Evolutionary conservation across 2,113 vertebrate genomes (phyloP).

Genomic region (Gambusia holbrooki): DNA sequence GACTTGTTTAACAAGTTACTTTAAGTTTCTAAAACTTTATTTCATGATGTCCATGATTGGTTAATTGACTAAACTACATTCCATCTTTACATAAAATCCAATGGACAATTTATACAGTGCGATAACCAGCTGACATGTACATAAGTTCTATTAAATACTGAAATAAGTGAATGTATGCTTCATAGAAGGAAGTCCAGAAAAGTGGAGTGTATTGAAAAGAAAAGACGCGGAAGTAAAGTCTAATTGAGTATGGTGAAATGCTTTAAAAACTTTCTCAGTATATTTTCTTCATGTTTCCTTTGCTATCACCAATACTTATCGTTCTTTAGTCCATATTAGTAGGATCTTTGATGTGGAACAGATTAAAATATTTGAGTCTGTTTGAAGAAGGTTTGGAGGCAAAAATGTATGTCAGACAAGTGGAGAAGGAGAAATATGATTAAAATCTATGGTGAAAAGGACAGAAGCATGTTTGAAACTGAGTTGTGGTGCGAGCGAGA

Average conservation of each 20-base stretch:
- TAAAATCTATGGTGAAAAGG: constrained; percentile 1
- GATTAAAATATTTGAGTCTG: constrained; percentile 20
- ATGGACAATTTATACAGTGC: constrained; percentile 56
- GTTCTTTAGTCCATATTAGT: not conserved
- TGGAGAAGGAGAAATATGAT: constrained; percentile 17
- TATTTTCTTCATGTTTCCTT: constrained; percentile 18
- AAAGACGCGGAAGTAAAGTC: constrained; percentile 19
- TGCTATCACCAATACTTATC: not conserved
- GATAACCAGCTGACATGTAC: constrained; percentile 64
- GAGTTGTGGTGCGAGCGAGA: constrained; percentile 20
- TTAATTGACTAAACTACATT: constrained; percentile 17
- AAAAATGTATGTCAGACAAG: constrained; percentile 10
- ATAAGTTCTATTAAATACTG: constrained; percentile 54
- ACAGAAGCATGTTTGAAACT: constrained; percentile 43
- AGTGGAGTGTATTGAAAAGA: constrained; percentile 3
- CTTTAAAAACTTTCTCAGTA: constrained; percentile 12
- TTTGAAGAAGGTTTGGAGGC: constrained; percentile 22
- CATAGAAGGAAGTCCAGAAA: constrained; percentile 30
- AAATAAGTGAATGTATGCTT: constrained; percentile 64
- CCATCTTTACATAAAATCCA: constrained; percentile 28
- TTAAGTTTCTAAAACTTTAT: not conserved
- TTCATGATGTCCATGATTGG: not conserved
- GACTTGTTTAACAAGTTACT: not conserved
- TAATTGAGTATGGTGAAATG: constrained; percentile 44
- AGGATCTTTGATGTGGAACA: constrained; percentile 4